Base-by-base conservation (phyloP, 1,140 invertebrate species). In the Stenopsyche tienmushanensis region DNA sequence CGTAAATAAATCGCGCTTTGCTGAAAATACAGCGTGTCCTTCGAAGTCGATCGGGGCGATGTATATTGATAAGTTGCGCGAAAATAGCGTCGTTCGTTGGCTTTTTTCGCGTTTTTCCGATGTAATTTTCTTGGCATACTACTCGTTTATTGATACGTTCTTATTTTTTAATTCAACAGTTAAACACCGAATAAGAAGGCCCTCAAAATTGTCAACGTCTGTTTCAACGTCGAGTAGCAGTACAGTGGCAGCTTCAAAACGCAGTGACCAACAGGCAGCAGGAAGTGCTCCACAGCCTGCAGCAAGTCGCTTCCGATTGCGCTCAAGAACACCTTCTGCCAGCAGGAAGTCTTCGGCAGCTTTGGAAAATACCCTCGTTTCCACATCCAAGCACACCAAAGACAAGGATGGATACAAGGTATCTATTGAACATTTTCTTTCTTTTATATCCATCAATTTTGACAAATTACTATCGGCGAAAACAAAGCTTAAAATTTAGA, bases 341-440 rank as follows among this genome's bases (percentile, higher is more conserved):
- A 82, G 80, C 78, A 76, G 81, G 80, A 82, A 83, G 77, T 83
- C 84, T 66, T 49, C 73, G 1, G 82, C 80, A 23, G 84, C 84
- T 0, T 77, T 82, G 1, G 82, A 82, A 52, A 83, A 86, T 57
- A 85, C 87, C 34, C 83, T 87, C 55, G 76, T 83, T 66, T 78
- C 75, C 52, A 82, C 79, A 58, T 77, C 83, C 24, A 64, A 77
- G 72, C 78, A 82, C 68, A 80, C 84, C 72, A 83, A 85, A 75
- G 79, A 84, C 44, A 86, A 86, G 66, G 84, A 86, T 76, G 84
- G 82, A 42, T 85, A 87, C 71, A 86, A 86, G 80, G 83, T 83
- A 63, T 52, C 9, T 53, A 21, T 18, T 58, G 7, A 25, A 45
- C 23, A n/a, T 50, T 50, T 23, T 25, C 0, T n/a, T n/a, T n/a